Base-by-base conservation (phyloP, 1,140 invertebrate species). In the Meteorus sp. region DNA sequence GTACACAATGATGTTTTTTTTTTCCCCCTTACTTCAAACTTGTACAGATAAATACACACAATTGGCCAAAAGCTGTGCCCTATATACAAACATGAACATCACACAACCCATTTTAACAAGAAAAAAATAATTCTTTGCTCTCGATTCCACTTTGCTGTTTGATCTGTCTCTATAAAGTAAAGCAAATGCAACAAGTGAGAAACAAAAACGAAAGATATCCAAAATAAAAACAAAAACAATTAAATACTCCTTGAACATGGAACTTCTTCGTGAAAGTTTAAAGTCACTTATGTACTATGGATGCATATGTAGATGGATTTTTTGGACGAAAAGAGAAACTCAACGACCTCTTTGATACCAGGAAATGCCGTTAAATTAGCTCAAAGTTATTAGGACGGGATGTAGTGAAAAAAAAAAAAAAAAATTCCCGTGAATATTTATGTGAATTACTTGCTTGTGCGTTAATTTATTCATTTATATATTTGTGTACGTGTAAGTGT, bases 1-100 rank as follows among this genome's bases (percentile, higher is more conserved):
- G 81, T 82, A 70, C 44, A 43, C 45, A 57, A 23, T 47, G 7
- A 25, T 60, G 29, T 60, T 54, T 45, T 17, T 7, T 43, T 56
- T 39, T n/a, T 37, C 39, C 39, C 13, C 22, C 3, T 19, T 25
- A 1, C n/a, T 50, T 25, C 9, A 45, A 45, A 23, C 5, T 15
- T 27, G 33, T 15, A 13, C 47, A 11, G 8, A 8, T n/a, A 39
- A 39, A 45, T 23, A 2, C 9, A 15, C 19, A 47, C 33, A 35
- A n/a, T 35, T 35, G 3, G 3, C 33, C 33, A 35, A 35, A 35
- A n/a, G 3, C 33, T 6, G 9, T 13, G 9, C 3, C 13, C 33
- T 13, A 35, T 41, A 41, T 6, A 41, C 37, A 41, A 5, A 6
- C 37, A 6, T 13, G 15, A 15, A 15, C n/a, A n/a, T n/a, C n/a